Evolutionary conservation across 2,797 vertebrate species (phyloP).

Genomic region (Acipenser oxyrinchus): DNA sequence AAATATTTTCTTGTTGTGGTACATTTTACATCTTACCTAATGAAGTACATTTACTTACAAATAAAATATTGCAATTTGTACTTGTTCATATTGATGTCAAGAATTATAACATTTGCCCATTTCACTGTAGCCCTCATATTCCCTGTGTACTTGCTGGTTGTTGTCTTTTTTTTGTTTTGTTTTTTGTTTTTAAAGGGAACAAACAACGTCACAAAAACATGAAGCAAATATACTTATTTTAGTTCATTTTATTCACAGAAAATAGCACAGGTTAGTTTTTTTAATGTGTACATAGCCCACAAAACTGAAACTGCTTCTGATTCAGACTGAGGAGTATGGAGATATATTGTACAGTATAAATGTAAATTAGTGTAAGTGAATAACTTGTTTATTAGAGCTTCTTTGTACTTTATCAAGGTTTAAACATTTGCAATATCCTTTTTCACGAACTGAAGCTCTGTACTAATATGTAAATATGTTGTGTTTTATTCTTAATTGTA

Average conservation of each 20-base stretch:
- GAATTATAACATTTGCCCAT: too few species aligned
- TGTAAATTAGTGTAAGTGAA: conserved; percentile 70
- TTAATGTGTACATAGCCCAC: conserved; percentile 11
- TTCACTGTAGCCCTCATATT: not conserved
- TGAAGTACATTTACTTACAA: not conserved
- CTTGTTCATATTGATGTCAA: too few species aligned
- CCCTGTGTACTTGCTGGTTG: not conserved
- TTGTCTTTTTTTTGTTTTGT: not conserved
- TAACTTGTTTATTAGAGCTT: conserved; percentile 30
- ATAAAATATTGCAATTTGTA: too few species aligned
- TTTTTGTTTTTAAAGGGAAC: conserved; percentile 11
- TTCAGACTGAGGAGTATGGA: conserved; percentile 32
- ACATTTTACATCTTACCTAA: not conserved
- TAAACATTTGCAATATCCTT: conserved; percentile 31
- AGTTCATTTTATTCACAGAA: not conserved
- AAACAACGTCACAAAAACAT: conserved; percentile 12
- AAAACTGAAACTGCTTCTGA: conserved; percentile 12
- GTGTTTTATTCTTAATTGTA: conserved; percentile 57
- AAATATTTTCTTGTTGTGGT: not conserved
- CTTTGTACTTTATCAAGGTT: conserved; percentile 31
- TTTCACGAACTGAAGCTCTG: conserved; percentile 48
- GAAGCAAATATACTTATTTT: not conserved
- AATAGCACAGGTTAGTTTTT: conserved; percentile 6
- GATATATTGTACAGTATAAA: conserved; percentile 71
- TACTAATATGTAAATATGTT: conserved; percentile 66